Conservation (phyloP, 2,113 vertebrate genomes). For the Psilopsiagon aymara region DNA sequence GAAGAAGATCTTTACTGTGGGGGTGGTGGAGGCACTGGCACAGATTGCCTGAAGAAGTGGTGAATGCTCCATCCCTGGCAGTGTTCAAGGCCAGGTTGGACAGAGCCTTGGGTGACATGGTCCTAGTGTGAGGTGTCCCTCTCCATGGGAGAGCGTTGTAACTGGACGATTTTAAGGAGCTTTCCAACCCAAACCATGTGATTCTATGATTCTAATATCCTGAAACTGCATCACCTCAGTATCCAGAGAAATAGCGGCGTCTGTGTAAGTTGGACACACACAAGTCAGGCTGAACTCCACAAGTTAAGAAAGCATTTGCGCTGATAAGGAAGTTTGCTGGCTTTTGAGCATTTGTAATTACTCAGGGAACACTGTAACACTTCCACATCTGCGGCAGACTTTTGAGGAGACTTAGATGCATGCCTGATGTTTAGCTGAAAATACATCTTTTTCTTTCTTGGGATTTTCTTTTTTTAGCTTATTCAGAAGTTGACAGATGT, state of each 20-base stretch:
- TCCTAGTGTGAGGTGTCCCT: neutral
- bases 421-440: neutral
- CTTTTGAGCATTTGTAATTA: neutral
- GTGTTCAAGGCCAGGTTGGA: neutral
- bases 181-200: neutral
- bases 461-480: conserved; percentile 75
- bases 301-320: neutral
- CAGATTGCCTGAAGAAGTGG: neutral
- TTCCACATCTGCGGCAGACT: neutral
- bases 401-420: neutral
- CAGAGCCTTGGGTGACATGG: neutral
- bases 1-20: neutral
- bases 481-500: conserved; percentile 92
- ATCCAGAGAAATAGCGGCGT: neutral
- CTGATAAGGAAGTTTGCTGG: neutral
- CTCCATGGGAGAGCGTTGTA: neutral
- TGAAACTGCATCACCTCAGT: neutral
- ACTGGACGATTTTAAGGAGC: neutral
- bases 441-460: neutral
- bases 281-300: neutral
- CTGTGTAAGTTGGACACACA: neutral
- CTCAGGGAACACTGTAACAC: neutral
- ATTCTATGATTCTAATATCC: neutral
- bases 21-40: neutral
- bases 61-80: neutral